These are phyloP conservation scores for Tinamus major DNA, from an alignment of 2,797 vertebrate genomes.

Conservation along the genomic window DNA sequence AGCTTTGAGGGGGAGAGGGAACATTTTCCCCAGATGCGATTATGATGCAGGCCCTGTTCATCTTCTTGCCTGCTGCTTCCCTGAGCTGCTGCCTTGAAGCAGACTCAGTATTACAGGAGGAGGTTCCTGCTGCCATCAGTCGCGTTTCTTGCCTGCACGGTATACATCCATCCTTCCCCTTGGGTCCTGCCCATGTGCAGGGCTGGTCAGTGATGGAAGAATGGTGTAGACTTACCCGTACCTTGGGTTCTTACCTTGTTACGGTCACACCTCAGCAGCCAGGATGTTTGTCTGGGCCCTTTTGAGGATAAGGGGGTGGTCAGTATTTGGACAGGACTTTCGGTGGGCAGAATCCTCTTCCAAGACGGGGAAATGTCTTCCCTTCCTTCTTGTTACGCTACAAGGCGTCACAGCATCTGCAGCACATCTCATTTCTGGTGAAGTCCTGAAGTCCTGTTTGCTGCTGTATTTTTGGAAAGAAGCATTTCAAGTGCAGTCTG, in stretches of 20 bases:
- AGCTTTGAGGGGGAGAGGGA: not conserved
- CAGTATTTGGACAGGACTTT: not conserved
- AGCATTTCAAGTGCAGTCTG: not conserved
- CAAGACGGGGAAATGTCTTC: not conserved
- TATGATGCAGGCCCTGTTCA: not conserved
- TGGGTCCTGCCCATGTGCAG: not conserved
- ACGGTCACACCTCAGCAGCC: not conserved
- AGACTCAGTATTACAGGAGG: not conserved
- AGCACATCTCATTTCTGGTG: not conserved
- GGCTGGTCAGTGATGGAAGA: not conserved
- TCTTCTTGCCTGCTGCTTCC: not conserved
- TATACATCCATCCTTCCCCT: not conserved
- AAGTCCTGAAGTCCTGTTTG: not conserved
- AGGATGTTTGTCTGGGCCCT: not conserved
- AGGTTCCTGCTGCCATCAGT: not conserved
- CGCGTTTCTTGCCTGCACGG: not conserved
- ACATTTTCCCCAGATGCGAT: not conserved
- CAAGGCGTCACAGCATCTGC: not conserved
- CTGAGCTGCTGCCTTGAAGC: rapidly evolving
- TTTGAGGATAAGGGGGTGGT: not conserved
- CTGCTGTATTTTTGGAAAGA: not conserved
- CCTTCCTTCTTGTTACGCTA: not conserved
- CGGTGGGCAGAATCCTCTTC: not conserved
- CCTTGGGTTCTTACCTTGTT: rapidly evolving
- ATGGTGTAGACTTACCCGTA: not conserved